phyloP scores from a whole-genome alignment of 2,888 invertebrate species.

The Horisme vitalbata region DNA sequence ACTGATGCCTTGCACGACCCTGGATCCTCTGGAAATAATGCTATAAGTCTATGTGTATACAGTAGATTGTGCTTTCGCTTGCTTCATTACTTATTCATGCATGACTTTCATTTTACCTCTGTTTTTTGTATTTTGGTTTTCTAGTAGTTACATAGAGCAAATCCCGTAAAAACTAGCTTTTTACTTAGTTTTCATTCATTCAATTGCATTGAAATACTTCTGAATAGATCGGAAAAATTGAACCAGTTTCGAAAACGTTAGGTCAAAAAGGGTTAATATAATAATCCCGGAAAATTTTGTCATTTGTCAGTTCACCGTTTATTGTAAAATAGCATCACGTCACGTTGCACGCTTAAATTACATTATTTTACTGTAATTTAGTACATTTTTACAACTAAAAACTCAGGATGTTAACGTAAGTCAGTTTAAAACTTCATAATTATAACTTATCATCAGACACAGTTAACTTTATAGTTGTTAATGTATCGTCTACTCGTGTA shows the following conservation, averaged over 20 bases:
- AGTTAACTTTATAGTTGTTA: not conserved
- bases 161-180: no score
- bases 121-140: not conserved
- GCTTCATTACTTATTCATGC: conserved; percentile 17
- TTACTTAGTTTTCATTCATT: no score
- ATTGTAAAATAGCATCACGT: not conserved
- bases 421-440: not conserved
- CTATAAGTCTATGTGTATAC: conserved; percentile 38
- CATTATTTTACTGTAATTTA: not conserved
- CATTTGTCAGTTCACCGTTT: not conserved
- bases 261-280: not conserved
- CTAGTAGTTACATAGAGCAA: not conserved
- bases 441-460: not conserved
- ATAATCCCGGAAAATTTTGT: not conserved
- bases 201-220: no score
- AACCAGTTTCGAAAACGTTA: no score
- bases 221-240: not conserved
- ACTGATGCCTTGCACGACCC: conserved; percentile 58
- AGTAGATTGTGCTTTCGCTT: conserved; percentile 39
- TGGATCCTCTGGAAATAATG: conserved; percentile 38
- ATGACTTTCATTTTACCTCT: conserved; percentile 18
- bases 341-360: conserved; percentile 4
- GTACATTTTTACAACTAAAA: not conserved
- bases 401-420: not conserved
- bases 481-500: conserved; percentile 42